Evolutionary conservation across 2,888 invertebrate genomes (phyloP).

Genomic region (Hipparchia semele): DNA sequence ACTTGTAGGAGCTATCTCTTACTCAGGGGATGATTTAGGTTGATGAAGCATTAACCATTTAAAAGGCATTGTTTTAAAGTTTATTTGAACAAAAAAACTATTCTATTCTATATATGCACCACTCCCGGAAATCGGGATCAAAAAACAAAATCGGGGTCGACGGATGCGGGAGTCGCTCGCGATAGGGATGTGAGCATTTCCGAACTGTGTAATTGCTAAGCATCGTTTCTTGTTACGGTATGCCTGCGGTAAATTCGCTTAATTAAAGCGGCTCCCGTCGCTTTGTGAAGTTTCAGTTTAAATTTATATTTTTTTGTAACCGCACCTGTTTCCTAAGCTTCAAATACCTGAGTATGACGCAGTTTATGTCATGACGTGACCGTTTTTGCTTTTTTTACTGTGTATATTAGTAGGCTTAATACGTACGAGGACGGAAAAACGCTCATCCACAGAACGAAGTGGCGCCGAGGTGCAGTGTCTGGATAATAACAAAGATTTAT

Average conservation of each 20-base stretch:
- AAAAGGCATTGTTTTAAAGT: too few species aligned
- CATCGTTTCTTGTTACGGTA: neutral
- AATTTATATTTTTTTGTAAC: conserved; percentile 3
- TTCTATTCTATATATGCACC: too few species aligned
- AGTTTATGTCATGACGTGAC: neutral
- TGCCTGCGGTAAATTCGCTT: conserved; percentile 11
- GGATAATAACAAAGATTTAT: too few species aligned
- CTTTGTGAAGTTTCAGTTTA: conserved; percentile 9
- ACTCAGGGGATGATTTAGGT: too few species aligned
- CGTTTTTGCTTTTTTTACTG: neutral
- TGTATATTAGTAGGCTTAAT: too few species aligned
- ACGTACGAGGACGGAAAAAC: too few species aligned
- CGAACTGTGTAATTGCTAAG: conserved; percentile 3
- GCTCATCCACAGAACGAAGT: too few species aligned
- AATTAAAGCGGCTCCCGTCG: conserved; percentile 12
- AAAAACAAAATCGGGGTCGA: neutral
- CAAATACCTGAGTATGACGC: neutral
- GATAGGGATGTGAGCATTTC: neutral
- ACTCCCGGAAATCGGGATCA: too few species aligned
- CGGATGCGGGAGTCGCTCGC: neutral
- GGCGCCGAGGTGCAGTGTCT: too few species aligned
- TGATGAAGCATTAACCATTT: too few species aligned
- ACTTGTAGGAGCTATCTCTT: too few species aligned
- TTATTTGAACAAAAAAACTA: too few species aligned
- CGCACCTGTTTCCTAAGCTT: neutral